A percentile compares a stretch with the other conserved stretches of the same genome.
phyloP scores from a whole-genome alignment of 35 echinoderm and acorn worm species.

The Diadema setosum region DNA sequence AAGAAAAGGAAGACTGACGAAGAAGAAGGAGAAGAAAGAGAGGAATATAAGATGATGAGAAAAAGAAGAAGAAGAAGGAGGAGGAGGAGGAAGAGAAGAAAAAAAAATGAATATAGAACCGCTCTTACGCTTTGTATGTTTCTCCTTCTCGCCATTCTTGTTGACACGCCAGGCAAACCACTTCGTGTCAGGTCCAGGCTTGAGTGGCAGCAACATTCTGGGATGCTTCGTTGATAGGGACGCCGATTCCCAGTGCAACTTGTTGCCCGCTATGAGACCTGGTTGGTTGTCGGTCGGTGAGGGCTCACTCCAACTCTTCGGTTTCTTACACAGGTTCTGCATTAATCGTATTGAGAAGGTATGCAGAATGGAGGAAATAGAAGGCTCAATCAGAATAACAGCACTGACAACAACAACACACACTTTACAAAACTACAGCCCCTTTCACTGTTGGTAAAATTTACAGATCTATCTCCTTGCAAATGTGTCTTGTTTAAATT shows the following conservation, averaged over 20 bases:
- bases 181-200: slow-evolving; percentile 36
- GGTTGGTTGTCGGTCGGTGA: not conserved
- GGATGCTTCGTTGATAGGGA: not conserved
- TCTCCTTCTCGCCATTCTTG: not conserved
- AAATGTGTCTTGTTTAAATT: too few relatives aligned
- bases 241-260: slow-evolving; percentile 44
- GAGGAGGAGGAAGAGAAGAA: not conserved
- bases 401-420: too few relatives aligned
- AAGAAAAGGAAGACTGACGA: not conserved
- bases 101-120: not conserved
- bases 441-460: too few relatives aligned
- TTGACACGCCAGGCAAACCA: slow-evolving; percentile 52
- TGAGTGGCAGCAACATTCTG: slow-evolving; percentile 36
- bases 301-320: not conserved
- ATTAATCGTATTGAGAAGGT: too few relatives aligned
- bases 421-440: too few relatives aligned
- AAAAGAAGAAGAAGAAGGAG: not conserved
- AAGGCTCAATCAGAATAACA: too few relatives aligned
- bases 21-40: not conserved
- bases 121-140: not conserved
- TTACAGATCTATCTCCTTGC: too few relatives aligned
- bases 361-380: too few relatives aligned
- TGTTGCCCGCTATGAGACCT: not conserved
- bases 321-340: slow-evolving; percentile 42
- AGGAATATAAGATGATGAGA: too few relatives aligned